Conservation (phyloP, 2,797 vertebrate genomes). For the Lerista edwardsae region DNA sequence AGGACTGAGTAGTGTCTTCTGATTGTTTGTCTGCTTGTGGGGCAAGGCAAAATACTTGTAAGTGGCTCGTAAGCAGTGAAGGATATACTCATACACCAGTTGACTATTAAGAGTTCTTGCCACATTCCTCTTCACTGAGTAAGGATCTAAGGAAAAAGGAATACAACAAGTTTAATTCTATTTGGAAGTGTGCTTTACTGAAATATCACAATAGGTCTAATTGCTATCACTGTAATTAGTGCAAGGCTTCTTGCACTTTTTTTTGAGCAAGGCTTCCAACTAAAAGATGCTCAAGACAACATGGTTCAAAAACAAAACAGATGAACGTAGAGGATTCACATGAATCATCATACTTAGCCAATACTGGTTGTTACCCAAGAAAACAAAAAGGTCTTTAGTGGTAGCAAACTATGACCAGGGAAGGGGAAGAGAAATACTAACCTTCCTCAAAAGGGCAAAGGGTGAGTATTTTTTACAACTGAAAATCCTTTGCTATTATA, state of each 20-base stretch:
- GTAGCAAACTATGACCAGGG: not conserved
- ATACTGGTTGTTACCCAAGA: not conserved
- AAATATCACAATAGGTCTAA: not conserved
- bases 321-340: not conserved
- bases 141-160: conserved; percentile 84
- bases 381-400: not conserved
- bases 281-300: not conserved
- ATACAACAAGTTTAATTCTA: not conserved
- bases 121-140: conserved; percentile 92
- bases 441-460: not conserved
- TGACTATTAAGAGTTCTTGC: conserved; percentile 92
- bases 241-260: not conserved
- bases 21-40: conserved; percentile 72
- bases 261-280: not conserved
- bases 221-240: not conserved
- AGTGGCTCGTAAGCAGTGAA: conserved; percentile 93
- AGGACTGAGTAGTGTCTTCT: conserved; percentile 53
- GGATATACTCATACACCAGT: conserved; percentile 89
- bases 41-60: conserved; percentile 95
- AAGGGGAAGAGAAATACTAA: not conserved
- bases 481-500: not conserved
- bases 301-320: not conserved
- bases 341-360: not conserved
- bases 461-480: not conserved
- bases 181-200: not conserved